Conservation (phyloP, 1,140 invertebrate genomes). For the Drosophila baimaii region DNA sequence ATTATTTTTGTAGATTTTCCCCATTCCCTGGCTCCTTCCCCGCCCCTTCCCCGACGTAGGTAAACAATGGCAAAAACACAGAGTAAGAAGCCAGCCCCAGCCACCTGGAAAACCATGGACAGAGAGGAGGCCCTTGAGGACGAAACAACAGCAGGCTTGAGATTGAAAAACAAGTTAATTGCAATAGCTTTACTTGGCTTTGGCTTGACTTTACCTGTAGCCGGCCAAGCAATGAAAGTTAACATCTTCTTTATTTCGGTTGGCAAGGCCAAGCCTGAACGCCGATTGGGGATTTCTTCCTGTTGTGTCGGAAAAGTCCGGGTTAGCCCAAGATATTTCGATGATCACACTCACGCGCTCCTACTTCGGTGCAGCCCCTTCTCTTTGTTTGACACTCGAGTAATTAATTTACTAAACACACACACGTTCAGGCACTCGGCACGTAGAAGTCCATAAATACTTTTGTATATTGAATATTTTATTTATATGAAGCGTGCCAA, state of each 20-base stretch:
- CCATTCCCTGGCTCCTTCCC: slow-evolving; percentile 5
- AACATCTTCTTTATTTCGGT: slow-evolving; percentile 12
- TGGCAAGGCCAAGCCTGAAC: not conserved
- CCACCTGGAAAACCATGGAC: slow-evolving; percentile 75
- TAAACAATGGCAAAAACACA: slow-evolving; percentile 49
- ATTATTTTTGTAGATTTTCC: slow-evolving; percentile 81
- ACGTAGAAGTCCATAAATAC: slow-evolving; percentile 57
- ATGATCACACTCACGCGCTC: slow-evolving; percentile 14
- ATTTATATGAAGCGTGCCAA: slow-evolving; percentile 65
- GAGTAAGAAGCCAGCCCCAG: slow-evolving; percentile 30
- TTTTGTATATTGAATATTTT: slow-evolving; percentile 72
- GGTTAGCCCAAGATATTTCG: not conserved
- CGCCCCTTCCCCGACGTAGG: slow-evolving; percentile 17
- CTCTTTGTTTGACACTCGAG: slow-evolving; percentile 25
- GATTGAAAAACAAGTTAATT: slow-evolving; percentile 82
- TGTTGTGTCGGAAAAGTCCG: not conserved
- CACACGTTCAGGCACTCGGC: slow-evolving; percentile 31
- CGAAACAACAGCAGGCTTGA: slow-evolving; percentile 49
- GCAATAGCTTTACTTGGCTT: slow-evolving; percentile 56
- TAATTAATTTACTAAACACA: slow-evolving; percentile 72
- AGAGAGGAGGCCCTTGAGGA: slow-evolving; percentile 34
- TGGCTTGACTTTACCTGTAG: slow-evolving; percentile 19
- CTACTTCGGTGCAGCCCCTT: not conserved
- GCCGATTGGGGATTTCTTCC: slow-evolving; percentile 4
- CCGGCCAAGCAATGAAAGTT: slow-evolving; percentile 64